Base-by-base conservation (phyloP, 2,113 vertebrate species). In the Eidolon helvum region DNA sequence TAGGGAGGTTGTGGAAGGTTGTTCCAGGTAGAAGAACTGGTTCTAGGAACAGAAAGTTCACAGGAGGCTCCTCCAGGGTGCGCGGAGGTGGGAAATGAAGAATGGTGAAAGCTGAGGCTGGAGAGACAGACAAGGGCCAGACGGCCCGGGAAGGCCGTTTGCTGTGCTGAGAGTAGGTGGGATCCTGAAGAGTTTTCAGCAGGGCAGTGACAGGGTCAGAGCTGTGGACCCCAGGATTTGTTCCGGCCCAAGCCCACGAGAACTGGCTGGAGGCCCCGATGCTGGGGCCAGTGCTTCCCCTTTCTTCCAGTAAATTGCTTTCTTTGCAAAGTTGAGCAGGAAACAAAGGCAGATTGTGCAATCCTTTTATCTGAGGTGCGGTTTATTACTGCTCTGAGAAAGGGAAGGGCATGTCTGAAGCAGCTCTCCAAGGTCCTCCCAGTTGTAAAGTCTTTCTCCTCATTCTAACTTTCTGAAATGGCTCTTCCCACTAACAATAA, bases 341-440 rank as follows among this genome's bases (percentile, higher is more conserved):
- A 92, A 88, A 63, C 88, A 38, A 40, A 75, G 61, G 19, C n/a
- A 7, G 61, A 63, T 30, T 79, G n/a, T n/a, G 28, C 4, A 33
- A 45, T 50, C 21, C 74, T 87, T 87, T 89, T 59, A 86, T 89
- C n/a, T 83, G 80, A 87, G 87, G 87, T 95, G 71, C 30, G 89
- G 86, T 80, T 96, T 93, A 90, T 71, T 38, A n/a, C 24, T 55
- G 68, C 61, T 95, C 88, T 80, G 45, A 55, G 91, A 61, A 80
- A 59, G 92, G 78, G 87, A n/a, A 38, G 66, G 78, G 71, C n/a
- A 24, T 1, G 9, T 10, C 40, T 43, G 40, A 40, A 87, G 35
- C 16, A 66, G 22, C 4, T 33, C 35, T 21, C 43, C 35, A 68
- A 72, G 55, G 59, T 87, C 26, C 61, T 88, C 59, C 45, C 2